Base-by-base conservation (phyloP, 1,140 invertebrate genomes). In the Drosophila quadrilineata region DNA sequence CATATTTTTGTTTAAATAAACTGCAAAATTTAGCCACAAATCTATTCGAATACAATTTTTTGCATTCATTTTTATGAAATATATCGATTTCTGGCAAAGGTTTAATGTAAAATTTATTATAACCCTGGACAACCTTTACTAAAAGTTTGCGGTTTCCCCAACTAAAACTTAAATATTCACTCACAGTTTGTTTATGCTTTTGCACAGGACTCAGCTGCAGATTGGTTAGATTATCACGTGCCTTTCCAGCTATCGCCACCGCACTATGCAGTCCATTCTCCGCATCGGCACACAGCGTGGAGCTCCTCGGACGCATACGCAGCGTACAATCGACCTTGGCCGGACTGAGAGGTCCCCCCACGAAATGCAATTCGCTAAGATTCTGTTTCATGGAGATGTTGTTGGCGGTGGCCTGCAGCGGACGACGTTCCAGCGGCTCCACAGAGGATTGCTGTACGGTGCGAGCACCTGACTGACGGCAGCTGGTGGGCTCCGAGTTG, bases 341-440 rank as follows among this genome's bases (percentile, higher is more conserved):
- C 36, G 73, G 53, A 59, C 64, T 84, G 2, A 69, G 5, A 6
- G 33, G 12, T 8, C 67, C 71, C 28, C 80, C 76, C 22, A 66
- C 85, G 10, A 76, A 88, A 33, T 88, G 87, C 28, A 85, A 10
- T 41, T 88, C 87, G 52, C 75, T 75, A 26, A 88, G 72, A 56
- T 76, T 88, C 57, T 88, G 87, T 48, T 88, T 88, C 67, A 88
- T 87, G 9, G 68, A 75, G 6, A 84, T 8, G 24, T 73, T 75
- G 3, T 75, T 71, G 1, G 71, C 58, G 0, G 72, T 70, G 43
- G 87, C 84, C 40, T 88, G 56, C 10, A 87, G 12, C 0, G 71
- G 71, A 4, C 75, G 64, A 2, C 68, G 64, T n/a, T 86, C 69
- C 1, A 19, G 1, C 17, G 59, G 56, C 2, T 86, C 72, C 4